Evolutionary conservation across 2,113 vertebrate genomes (phyloP).

Genomic region (Calypte anna): DNA sequence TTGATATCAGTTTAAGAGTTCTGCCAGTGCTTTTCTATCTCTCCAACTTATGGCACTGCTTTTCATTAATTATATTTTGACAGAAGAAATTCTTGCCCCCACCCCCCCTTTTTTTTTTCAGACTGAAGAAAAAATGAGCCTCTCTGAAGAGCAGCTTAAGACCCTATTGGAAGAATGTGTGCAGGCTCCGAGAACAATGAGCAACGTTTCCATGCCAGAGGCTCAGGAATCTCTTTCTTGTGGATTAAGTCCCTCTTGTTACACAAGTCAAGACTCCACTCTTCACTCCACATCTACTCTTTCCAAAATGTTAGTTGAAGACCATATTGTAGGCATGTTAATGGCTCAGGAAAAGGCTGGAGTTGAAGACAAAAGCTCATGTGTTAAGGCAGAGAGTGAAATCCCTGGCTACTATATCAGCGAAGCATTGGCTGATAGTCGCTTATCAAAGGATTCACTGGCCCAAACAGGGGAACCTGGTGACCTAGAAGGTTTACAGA

Average conservation of each 20-base stretch:
- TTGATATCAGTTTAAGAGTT: not conserved
- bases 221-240: constrained; percentile 66
- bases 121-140: constrained; percentile 55
- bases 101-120: constrained; percentile 21
- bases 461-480: constrained; percentile 57
- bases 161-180: constrained; percentile 77
- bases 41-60: not conserved
- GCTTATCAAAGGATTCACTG: constrained; percentile 51
- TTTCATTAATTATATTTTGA: constrained; percentile 60
- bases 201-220: constrained; percentile 57
- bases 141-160: constrained; percentile 77
- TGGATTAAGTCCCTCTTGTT: constrained; percentile 21
- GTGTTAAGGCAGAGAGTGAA: constrained; percentile 14
- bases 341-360: constrained; percentile 30
- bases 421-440: constrained; percentile 59
- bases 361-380: not conserved
- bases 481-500: constrained; percentile 59
- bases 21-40: not conserved
- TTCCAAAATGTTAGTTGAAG: constrained; percentile 61
- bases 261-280: constrained; percentile 55
- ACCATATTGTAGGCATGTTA: constrained; percentile 59
- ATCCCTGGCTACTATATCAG: constrained; percentile 53
- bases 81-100: constrained; percentile 43
- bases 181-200: constrained; percentile 54
- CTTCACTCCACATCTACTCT: constrained; percentile 48